Percentiles rank a stretch among this genome's conserved stretches.
Conservation (phyloP, 2,888 invertebrate genomes). For the Cosmia pyralina region DNA sequence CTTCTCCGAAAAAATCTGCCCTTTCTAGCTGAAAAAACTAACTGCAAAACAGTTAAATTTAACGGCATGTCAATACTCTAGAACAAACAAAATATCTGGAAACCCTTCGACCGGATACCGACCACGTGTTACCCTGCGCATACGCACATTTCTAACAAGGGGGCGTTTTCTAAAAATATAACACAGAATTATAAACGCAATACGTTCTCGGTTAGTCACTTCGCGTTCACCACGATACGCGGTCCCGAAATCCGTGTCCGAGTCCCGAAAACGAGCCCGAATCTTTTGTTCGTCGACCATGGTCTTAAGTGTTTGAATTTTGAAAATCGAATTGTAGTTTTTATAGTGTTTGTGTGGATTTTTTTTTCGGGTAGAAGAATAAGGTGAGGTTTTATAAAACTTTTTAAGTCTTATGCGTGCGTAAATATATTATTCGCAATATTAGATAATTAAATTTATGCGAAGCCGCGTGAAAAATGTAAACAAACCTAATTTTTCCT, state of each 20-base stretch:
- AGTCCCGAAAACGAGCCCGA: slow-evolving; percentile 42
- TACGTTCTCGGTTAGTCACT: slow-evolving; percentile 79
- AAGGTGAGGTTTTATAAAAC: slow-evolving; percentile 17
- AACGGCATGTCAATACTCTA: slow-evolving; percentile 56
- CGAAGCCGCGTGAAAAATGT: slow-evolving; percentile 13
- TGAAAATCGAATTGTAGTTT: slow-evolving; percentile 14
- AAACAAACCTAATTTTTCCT: slow-evolving; percentile 32
- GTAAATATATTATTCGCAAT: not conserved
- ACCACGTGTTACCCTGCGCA: slow-evolving; percentile 79
- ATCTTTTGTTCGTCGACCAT: slow-evolving; percentile 62
- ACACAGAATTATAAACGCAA: slow-evolving; percentile 77
- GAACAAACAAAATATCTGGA: slow-evolving; percentile 71
- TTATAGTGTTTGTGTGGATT: slow-evolving; percentile 44
- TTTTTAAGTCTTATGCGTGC: not conserved
- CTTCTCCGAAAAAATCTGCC: slow-evolving; percentile 9
- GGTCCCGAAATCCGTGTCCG: slow-evolving; percentile 60
- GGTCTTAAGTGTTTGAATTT: slow-evolving; percentile 62
- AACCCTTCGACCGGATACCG: slow-evolving; percentile 80
- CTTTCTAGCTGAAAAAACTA: not conserved
- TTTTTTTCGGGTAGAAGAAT: slow-evolving; percentile 8
- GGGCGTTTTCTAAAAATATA: slow-evolving; percentile 89
- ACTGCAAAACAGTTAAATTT: slow-evolving; percentile 31
- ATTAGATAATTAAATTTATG: not conserved
- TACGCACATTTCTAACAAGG: slow-evolving; percentile 79
- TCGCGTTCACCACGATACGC: slow-evolving; percentile 74